Evolutionary conservation across 2,888 invertebrate genomes (phyloP).

Genomic region (Girardia tigrina): DNA sequence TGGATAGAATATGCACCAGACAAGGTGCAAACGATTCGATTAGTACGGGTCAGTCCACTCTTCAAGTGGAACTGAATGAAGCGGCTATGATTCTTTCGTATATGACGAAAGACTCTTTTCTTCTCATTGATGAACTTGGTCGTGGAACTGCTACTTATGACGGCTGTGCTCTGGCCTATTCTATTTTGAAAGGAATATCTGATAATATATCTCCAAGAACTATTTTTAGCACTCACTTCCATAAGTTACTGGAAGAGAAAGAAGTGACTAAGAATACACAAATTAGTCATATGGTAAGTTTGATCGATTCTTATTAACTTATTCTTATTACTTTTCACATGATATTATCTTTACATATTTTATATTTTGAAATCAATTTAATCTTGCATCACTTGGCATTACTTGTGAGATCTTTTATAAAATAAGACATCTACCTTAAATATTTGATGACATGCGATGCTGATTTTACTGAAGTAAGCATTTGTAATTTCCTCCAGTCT

Average conservation of each 20-base stretch:
- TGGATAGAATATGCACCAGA: conserved; percentile 86
- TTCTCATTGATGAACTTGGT: conserved; percentile 88
- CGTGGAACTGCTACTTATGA: conserved; percentile 93
- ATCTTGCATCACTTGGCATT: no score
- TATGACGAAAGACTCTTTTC: conserved; percentile 70
- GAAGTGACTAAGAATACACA: conserved; percentile 55
- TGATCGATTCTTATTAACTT: no score
- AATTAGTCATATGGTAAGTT: conserved; percentile 67
- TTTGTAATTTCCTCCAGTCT: no score
- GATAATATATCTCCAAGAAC: conserved; percentile 61
- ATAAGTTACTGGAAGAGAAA: conserved; percentile 64
- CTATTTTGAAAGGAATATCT: conserved; percentile 68
- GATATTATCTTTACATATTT: no score
- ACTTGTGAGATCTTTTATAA: no score
- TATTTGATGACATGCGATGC: no score
- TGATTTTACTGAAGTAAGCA: no score
- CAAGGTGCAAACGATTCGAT: conserved; percentile 91
- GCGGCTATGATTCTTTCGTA: conserved; percentile 78
- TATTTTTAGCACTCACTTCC: conserved; percentile 63
- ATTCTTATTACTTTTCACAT: no score
- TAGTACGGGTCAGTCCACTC: conserved; percentile 76
- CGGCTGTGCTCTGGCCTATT: conserved; percentile 85
- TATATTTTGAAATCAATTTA: no score
- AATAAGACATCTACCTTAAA: no score
- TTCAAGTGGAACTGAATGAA: conserved; percentile 77